These are phyloP conservation scores for Trisateles emortualis DNA, from an alignment of 2,888 invertebrate species.

Conservation along the genomic window DNA sequence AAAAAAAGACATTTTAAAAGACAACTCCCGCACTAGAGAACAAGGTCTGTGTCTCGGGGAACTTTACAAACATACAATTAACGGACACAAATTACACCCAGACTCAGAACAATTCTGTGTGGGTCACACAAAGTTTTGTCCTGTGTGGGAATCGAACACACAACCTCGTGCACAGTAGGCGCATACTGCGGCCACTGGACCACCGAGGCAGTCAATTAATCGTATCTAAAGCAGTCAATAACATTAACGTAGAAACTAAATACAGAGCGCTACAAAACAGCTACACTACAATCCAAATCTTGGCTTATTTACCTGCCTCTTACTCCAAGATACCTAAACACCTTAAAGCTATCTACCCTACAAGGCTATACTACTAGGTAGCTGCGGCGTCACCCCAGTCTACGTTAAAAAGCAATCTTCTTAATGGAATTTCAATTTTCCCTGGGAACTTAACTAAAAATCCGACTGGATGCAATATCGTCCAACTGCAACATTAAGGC, in stretches of 20 bases:
- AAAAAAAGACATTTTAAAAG: no score
- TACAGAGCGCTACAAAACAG: not conserved
- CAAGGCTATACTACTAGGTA: conserved; percentile 4
- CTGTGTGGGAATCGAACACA: no score
- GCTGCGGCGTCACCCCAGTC: conserved; percentile 12
- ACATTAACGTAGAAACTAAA: not conserved
- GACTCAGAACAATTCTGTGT: no score
- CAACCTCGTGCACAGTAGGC: no score
- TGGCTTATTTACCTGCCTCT: not conserved
- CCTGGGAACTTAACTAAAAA: conserved; percentile 80
- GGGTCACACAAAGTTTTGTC: no score
- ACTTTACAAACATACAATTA: no score
- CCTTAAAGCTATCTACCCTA: conserved; percentile 1
- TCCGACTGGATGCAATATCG: conserved; percentile 76
- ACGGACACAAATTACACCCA: no score
- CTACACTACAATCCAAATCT: not conserved
- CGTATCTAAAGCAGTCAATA: no score
- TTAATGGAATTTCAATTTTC: conserved; percentile 86
- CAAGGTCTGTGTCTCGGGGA: no score
- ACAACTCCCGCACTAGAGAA: no score
- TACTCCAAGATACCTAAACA: conserved; percentile 4
- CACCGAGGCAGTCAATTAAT: no score
- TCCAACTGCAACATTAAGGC: conserved; percentile 39
- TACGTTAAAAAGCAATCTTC: conserved; percentile 82
- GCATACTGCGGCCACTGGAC: no score